These are phyloP conservation scores for Palloptera scutellata DNA, from an alignment of 2,888 invertebrate genomes.

Conservation along the genomic window DNA sequence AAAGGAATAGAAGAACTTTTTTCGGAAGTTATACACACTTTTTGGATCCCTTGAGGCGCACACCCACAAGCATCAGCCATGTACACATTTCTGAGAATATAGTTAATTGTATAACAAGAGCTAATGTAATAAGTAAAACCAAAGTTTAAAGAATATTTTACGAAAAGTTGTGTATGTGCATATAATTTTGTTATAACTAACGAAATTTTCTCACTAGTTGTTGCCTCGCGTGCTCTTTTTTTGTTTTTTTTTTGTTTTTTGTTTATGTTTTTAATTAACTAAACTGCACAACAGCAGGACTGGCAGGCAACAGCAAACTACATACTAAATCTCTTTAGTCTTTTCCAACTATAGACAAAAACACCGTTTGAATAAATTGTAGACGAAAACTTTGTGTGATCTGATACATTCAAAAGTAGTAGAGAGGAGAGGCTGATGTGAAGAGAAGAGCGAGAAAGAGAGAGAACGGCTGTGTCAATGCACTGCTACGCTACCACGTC, in stretches of 20 bases:
- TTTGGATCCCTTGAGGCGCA: too few species aligned
- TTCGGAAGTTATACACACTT: too few species aligned
- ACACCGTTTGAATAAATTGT: constrained; percentile 19
- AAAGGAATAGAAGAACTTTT: too few species aligned
- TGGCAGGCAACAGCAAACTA: background rate
- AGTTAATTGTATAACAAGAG: constrained; percentile 6
- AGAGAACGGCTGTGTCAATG: too few species aligned
- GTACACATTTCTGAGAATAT: background rate
- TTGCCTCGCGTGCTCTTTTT: background rate
- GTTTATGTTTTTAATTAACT: constrained; percentile 14
- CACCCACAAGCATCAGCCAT: too few species aligned
- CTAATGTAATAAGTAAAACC: constrained; percentile 6
- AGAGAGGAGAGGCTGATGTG: too few species aligned
- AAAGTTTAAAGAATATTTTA: constrained; percentile 4
- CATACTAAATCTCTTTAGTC: background rate
- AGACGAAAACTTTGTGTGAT: constrained; percentile 3
- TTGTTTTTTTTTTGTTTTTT: background rate
- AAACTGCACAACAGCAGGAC: background rate
- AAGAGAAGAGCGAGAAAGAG: too few species aligned
- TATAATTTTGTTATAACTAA: background rate
- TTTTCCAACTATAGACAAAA: background rate
- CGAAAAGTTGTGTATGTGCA: background rate
- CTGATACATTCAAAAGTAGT: background rate
- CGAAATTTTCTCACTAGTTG: background rate
- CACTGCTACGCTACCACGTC: too few species aligned